These are phyloP conservation scores for Drosophila insularis DNA, from an alignment of 1,140 invertebrate genomes.

Conservation along the genomic window DNA sequence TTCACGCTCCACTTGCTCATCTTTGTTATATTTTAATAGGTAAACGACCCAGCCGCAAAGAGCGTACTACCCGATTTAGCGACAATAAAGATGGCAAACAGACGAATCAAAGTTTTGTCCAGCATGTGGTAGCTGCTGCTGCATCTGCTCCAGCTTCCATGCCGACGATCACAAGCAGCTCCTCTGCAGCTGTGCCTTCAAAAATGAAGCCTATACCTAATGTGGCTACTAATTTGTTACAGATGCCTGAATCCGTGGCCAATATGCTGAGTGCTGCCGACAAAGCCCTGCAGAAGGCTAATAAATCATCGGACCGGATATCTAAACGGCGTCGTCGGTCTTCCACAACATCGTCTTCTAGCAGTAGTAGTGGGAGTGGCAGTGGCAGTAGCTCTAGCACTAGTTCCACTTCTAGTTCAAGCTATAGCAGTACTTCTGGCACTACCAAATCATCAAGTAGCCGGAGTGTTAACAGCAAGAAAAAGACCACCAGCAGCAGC, in stretches of 20 bases:
- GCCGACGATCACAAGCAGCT: slow-evolving; percentile 11
- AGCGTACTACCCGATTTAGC: slow-evolving; percentile 76
- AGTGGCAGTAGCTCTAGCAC: slow-evolving; percentile 34
- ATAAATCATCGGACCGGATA: slow-evolving; percentile 46
- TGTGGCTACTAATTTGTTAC: slow-evolving; percentile 65
- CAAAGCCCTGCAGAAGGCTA: slow-evolving; percentile 61
- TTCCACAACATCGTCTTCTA: slow-evolving; percentile 53
- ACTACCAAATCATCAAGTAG: slow-evolving; percentile 49
- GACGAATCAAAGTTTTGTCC: slow-evolving; percentile 46
- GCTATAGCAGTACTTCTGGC: slow-evolving; percentile 33
- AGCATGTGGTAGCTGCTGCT: slow-evolving; percentile 51
- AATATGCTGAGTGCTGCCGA: slow-evolving; percentile 63
- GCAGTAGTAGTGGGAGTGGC: slow-evolving; percentile 39
- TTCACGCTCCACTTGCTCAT: neutral
- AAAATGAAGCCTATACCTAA: slow-evolving; percentile 64
- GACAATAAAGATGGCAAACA: slow-evolving; percentile 76
- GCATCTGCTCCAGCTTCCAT: neutral
- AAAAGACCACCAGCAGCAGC: slow-evolving; percentile 17
- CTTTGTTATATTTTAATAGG: slow-evolving; percentile 24
- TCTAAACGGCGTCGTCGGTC: slow-evolving; percentile 43
- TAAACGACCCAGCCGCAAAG: slow-evolving; percentile 70
- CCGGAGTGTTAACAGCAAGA: slow-evolving; percentile 33
- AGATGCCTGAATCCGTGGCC: slow-evolving; percentile 64
- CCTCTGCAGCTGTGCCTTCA: neutral
- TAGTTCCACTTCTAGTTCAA: slow-evolving; percentile 35